phyloP scores from a whole-genome alignment of 1,140 invertebrate species.

The Streblospio benedicti region DNA sequence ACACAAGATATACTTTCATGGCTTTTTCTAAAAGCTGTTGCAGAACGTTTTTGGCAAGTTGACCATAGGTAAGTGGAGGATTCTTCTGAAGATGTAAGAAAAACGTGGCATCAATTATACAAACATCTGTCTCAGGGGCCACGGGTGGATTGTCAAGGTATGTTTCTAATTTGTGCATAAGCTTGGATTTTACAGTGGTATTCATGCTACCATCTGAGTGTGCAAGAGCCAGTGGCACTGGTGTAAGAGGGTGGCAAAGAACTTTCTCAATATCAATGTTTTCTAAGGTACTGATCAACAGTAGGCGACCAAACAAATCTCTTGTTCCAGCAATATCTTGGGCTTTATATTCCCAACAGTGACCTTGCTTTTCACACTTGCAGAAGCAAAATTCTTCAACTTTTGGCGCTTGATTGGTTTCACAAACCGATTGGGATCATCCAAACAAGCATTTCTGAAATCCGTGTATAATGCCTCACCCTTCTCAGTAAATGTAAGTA shows the following conservation, averaged over 20 bases:
- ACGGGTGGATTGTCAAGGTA: background rate
- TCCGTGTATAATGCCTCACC: too few species aligned
- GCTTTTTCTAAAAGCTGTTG: background rate
- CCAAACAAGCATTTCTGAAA: too few species aligned
- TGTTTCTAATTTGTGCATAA: background rate
- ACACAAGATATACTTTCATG: background rate
- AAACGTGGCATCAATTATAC: background rate
- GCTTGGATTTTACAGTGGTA: background rate
- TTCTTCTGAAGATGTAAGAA: background rate
- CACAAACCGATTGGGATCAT: background rate
- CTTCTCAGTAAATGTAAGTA: background rate
- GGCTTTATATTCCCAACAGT: background rate
- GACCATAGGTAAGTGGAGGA: background rate
- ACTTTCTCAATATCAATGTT: background rate
- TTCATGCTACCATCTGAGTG: background rate
- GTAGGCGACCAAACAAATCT: background rate
- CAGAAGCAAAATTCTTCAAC: background rate
- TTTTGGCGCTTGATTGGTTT: background rate
- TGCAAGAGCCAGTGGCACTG: background rate
- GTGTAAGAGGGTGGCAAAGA: background rate
- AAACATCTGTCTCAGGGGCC: background rate
- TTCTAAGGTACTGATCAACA: too few species aligned
- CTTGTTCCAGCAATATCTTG: background rate
- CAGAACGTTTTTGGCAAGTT: background rate
- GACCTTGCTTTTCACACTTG: background rate